Base-by-base conservation (phyloP, 2,888 invertebrate genomes). In the Cinara cedri region DNA sequence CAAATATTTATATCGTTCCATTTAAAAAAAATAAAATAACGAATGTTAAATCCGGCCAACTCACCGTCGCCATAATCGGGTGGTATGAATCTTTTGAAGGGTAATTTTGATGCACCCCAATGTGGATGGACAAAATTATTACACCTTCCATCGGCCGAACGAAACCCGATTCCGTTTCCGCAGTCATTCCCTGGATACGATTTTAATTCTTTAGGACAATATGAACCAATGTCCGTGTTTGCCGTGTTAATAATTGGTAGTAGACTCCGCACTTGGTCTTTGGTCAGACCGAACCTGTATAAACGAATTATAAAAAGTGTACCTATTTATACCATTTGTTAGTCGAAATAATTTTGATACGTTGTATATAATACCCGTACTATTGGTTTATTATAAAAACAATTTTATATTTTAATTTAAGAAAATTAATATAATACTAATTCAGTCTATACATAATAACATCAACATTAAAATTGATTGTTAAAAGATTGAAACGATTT, bases 101-200 rank as follows among this genome's bases (percentile, higher is more conserved):
- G 83, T 26, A 83, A 82, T 44, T 83, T 82, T 11, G 86, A 84
- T 21, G 85, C 84, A 16, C 87, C 87, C 85, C 86, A 86, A 21
- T 85, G 84, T 9, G 87, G 85, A 81, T 86, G 84, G 26, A 85
- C 84, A 60, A 87, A 83, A 82, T 87, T 87, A 83, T 87, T 87
- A 83, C 87, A 87, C 81, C 85, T 84, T 16, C 86, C 87, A 82
- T 85, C 85, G 71, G 84, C 82, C 14, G 84, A 83, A 11, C 87
- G 83, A 83, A 85, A 87, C 55, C 85, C 82, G 26, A 83, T 83
- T 57, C 76, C 76, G 13, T 75, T 14, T 42, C 68, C 57, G 3
- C 76, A 78, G n/a, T 78, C 76, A 16, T 78, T 78, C 49, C 76
- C 76, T 3, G 76, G 76, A 34, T 78, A 78, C 3, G 76, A 34